Conservation (phyloP, 2,113 vertebrate species). For the Ornithorhynchus anatinus region DNA sequence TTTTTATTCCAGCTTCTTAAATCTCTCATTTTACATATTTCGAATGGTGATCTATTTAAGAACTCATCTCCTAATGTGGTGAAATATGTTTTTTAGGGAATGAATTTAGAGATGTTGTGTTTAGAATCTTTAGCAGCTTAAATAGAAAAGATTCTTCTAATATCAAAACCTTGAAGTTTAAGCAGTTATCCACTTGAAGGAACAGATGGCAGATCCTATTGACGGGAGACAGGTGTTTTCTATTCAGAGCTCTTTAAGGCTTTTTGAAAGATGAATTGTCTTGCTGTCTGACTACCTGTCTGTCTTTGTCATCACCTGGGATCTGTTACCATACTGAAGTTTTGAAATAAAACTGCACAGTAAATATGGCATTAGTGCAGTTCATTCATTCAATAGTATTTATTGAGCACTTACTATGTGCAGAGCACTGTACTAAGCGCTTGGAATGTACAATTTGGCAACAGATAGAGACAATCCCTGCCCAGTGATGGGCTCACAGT, state of each 20-base stretch:
- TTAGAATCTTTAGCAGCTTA: neutral
- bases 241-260: constrained; percentile 14
- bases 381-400: no score
- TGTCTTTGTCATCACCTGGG: constrained; percentile 58
- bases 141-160: neutral
- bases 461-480: no score
- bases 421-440: no score
- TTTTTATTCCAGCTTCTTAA: no score
- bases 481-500: no score
- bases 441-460: no score
- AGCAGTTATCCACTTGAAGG: neutral
- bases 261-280: constrained; percentile 45
- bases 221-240: neutral
- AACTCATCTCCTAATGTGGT: neutral
- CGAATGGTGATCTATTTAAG: neutral
- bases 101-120: neutral
- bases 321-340: constrained; percentile 36
- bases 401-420: no score
- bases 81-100: neutral
- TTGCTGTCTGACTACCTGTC: constrained; percentile 25
- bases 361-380: constrained; percentile 18
- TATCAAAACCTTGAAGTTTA: constrained; percentile 35
- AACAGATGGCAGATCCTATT: constrained; percentile 27
- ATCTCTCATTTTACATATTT: neutral
- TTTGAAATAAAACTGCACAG: constrained; percentile 43